phyloP scores from a whole-genome alignment of 2,888 invertebrate species.

The Thereva nobilitata region DNA sequence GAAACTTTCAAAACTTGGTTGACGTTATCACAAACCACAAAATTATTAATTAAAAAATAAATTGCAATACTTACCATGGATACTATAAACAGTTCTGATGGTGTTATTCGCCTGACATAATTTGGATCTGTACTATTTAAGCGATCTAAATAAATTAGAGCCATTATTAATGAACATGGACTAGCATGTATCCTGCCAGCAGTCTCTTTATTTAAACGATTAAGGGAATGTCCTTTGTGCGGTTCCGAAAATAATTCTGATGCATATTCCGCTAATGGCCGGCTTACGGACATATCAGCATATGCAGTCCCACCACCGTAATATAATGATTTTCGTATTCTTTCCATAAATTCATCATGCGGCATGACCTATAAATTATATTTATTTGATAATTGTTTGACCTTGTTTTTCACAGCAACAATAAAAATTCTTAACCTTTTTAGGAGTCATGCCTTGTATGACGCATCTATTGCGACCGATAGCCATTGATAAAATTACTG shows the following conservation, averaged over 20 bases:
- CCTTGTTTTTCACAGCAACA: not conserved
- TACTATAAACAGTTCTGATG: constrained; percentile 91
- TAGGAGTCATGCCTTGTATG: constrained; percentile 46
- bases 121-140: constrained; percentile 79
- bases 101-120: constrained; percentile 80
- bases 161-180: constrained; percentile 90
- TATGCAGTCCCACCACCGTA: constrained; percentile 82
- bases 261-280: constrained; percentile 71
- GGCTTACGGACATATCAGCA: constrained; percentile 74
- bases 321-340: constrained; percentile 86
- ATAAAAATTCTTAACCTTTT: constrained; percentile 41
- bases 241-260: constrained; percentile 82
- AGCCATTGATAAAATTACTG: constrained; percentile 37
- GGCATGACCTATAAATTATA: constrained; percentile 50
- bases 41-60: not conserved
- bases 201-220: constrained; percentile 75
- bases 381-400: not conserved
- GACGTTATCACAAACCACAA: no score
- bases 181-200: constrained; percentile 76
- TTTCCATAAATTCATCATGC: constrained; percentile 76
- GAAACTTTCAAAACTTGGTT: no score
- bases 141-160: constrained; percentile 90
- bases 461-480: constrained; percentile 52
- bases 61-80: constrained; percentile 72
- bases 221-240: constrained; percentile 74